A percentile compares a stretch with the other conserved stretches of the same genome.
Conservation (phyloP, 2,888 invertebrate species). For the Lochmaea crataegi region DNA sequence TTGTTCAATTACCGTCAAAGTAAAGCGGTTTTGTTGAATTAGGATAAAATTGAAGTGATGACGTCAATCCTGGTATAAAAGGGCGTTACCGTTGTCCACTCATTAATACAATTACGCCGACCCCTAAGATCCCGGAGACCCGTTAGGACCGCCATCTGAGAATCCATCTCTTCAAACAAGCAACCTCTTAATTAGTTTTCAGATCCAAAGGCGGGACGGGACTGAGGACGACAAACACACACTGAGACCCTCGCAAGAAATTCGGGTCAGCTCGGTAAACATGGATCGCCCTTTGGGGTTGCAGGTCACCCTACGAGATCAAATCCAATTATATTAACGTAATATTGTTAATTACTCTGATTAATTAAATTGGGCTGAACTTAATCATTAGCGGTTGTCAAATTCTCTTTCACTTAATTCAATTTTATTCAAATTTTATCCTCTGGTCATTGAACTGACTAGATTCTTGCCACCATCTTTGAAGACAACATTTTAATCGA, state of each 20-base stretch:
- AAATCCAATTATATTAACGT: slow-evolving; percentile 51
- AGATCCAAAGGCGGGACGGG: slow-evolving; percentile 33
- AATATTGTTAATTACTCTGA: slow-evolving; percentile 47
- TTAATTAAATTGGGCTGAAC: slow-evolving; percentile 44
- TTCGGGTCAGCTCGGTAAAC: slow-evolving; percentile 46
- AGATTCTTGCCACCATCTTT: too few relatives aligned
- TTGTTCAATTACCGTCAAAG: neutral
- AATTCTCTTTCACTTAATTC: too few relatives aligned
- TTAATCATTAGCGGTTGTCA: slow-evolving; percentile 29
- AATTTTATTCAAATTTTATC: too few relatives aligned
- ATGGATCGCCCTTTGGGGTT: slow-evolving; percentile 38
- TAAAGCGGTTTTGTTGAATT: neutral
- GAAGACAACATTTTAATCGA: too few relatives aligned
- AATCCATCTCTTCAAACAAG: slow-evolving; percentile 39
- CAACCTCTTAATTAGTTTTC: slow-evolving; percentile 50
- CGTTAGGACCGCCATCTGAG: slow-evolving; percentile 29
- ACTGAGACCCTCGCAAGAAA: slow-evolving; percentile 43
- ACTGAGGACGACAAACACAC: slow-evolving; percentile 31
- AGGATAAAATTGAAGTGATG: slow-evolving; percentile 2
- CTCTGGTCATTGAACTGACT: too few relatives aligned
- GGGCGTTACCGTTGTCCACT: slow-evolving; percentile 26
- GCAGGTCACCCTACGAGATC: slow-evolving; percentile 41
- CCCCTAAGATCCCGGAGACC: slow-evolving; percentile 4
- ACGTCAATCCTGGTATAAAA: slow-evolving; percentile 5
- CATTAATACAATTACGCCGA: slow-evolving; percentile 24